Percentiles rank a stretch among this genome's conserved stretches.
phyloP scores from a whole-genome alignment of 2,113 vertebrate genomes.

The Calonectris borealis region DNA sequence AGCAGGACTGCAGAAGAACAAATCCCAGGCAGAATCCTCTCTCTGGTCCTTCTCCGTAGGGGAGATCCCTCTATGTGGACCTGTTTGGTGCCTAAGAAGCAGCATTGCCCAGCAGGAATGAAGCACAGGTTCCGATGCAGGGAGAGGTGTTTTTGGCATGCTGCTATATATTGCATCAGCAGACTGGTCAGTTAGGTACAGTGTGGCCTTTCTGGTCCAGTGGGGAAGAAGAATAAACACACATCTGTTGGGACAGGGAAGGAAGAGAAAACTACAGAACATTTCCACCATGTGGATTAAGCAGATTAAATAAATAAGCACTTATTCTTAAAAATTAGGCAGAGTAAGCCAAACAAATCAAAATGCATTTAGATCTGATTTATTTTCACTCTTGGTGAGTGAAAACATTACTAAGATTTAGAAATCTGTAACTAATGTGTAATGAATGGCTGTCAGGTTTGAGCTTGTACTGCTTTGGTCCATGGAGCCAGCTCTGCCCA shows the following conservation, averaged over 20 bases:
- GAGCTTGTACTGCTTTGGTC: neutral
- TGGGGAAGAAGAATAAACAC: neutral
- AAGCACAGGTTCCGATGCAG: neutral
- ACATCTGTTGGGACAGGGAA: neutral
- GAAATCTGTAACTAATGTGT: neutral
- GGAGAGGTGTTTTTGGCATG: neutral
- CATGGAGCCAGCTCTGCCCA: neutral
- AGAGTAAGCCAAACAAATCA: neutral
- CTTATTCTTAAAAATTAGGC: neutral
- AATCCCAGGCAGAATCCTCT: neutral
- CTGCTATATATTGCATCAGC: neutral
- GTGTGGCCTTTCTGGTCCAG: constrained; percentile 17
- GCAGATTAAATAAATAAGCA: neutral
- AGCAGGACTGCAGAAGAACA: neutral
- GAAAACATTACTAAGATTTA: neutral
- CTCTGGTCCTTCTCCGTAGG: neutral
- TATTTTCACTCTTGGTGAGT: neutral
- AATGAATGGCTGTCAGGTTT: neutral
- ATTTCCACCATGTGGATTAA: neutral
- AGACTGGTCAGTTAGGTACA: neutral
- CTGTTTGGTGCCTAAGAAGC: neutral
- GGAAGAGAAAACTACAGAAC: neutral
- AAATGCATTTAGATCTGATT: neutral
- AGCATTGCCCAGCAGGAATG: neutral
- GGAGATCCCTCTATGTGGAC: neutral